Base-by-base conservation (phyloP, 2,797 vertebrate genomes). In the Semotilus atromaculatus region DNA sequence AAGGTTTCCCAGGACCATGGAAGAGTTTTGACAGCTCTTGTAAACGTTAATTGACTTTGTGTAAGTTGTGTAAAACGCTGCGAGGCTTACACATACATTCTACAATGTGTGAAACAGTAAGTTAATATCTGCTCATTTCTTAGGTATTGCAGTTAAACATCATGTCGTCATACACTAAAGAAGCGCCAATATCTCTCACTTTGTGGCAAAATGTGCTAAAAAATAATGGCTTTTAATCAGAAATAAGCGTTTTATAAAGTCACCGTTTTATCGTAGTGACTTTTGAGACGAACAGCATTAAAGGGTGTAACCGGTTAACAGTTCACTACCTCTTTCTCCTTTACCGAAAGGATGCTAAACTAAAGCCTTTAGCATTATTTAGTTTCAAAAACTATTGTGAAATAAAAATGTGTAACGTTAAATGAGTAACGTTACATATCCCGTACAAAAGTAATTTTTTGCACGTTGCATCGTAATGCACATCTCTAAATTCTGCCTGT, bases 251-350 rank as follows among this genome's bases (percentile, higher is more conserved):
- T 29, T 29, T 6, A 29, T 23, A 31, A 38, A 58, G 21, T n/a
- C 7, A 58, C 73, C 23, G 11, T 13, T 58, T 62, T 73, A 62
- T 48, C 23, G 21, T 14, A 43, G 29, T 16, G 48, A 53, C 21
- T n/a, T 23, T 14, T 13, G 40, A 36, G 13, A 75, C 0, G 6
- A 66, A 29, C 23, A 23, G 19, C n/a, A 29, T 8, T 38, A 19
- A 38, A 75, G 71, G 71, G 71, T 74, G 70, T 83, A 83, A 51
- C 81, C 58, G 45, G 31, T 26, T 45, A 21, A 16, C 18, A 55
- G 34, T 11, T n/a, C 43, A 51, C 4, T 18, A 19, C 36, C 36
- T 40, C 23, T 72, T 72, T 60, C 40, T 29, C 2, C 18, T 1
- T 40, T 53, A 31, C n/a, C 31, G 2, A 23, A 23, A 58, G 10